These are phyloP conservation scores for Siphonodentalium dalli DNA, from an alignment of 2,888 invertebrate species.

Conservation along the genomic window DNA sequence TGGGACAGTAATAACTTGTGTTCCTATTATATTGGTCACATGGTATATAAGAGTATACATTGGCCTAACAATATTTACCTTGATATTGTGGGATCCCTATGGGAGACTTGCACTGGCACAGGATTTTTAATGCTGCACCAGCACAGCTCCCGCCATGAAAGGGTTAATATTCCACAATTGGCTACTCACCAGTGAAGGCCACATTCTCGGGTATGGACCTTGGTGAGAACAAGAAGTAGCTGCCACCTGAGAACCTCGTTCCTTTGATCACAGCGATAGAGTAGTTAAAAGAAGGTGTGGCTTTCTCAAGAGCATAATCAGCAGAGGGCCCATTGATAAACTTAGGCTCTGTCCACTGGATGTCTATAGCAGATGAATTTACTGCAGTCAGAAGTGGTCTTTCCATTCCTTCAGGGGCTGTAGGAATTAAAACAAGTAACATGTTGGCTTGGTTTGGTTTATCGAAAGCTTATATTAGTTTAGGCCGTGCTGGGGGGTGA, in stretches of 20 bases:
- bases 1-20: no score
- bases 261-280: slow-evolving; percentile 60
- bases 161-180: no score
- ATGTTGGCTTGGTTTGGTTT: no score
- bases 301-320: slow-evolving; percentile 54
- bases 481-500: no score
- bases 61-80: no score
- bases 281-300: slow-evolving; percentile 54
- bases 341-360: slow-evolving; percentile 55
- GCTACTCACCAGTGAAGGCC: slow-evolving; percentile 57
- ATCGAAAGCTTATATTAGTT: no score
- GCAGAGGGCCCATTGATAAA: slow-evolving; percentile 58
- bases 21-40: no score
- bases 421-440: slow-evolving; percentile 9
- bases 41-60: no score
- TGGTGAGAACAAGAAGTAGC: slow-evolving; percentile 59
- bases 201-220: slow-evolving; percentile 58
- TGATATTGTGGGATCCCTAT: no score
- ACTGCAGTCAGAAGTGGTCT: slow-evolving; percentile 46
- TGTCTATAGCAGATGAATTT: slow-evolving; percentile 54
- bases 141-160: no score
- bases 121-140: no score
- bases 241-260: slow-evolving; percentile 59
- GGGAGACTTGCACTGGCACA: no score
- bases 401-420: slow-evolving; percentile 53